These are phyloP conservation scores for Odontothrips loti DNA, from an alignment of 2,888 invertebrate genomes.

Conservation along the genomic window DNA sequence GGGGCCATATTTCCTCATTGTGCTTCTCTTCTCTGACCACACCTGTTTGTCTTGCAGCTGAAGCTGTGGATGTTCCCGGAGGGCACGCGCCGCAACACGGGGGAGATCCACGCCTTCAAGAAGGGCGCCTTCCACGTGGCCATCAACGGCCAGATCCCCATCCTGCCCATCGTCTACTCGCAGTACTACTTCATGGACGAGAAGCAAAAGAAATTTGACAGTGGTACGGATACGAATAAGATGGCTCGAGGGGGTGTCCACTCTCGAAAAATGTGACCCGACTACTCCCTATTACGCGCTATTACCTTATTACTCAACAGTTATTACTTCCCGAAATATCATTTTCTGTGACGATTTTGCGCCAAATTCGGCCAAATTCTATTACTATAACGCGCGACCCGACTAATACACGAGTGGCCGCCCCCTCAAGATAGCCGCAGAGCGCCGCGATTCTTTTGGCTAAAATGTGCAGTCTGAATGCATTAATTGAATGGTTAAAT, in stretches of 20 bases:
- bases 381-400: too few relatives aligned
- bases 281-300: too few relatives aligned
- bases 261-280: too few relatives aligned
- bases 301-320: too few relatives aligned
- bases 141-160: slow-evolving; percentile 79
- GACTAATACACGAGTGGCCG: too few relatives aligned
- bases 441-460: too few relatives aligned
- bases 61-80: slow-evolving; percentile 92
- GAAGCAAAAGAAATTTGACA: slow-evolving; percentile 66
- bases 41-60: slow-evolving; percentile 51
- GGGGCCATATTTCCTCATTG: too few relatives aligned
- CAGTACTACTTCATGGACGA: slow-evolving; percentile 75
- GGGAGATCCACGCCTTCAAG: slow-evolving; percentile 84
- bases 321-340: too few relatives aligned
- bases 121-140: slow-evolving; percentile 95
- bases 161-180: slow-evolving; percentile 84
- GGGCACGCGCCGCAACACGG: slow-evolving; percentile 80
- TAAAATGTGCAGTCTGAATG: slow-evolving; percentile 12
- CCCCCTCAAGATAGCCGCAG: too few relatives aligned
- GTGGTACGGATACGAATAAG: slow-evolving; percentile 55
- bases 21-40: too few relatives aligned
- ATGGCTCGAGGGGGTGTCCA: not conserved
- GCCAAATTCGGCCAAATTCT: slow-evolving; percentile 27
- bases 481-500: slow-evolving; percentile 1
- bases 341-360: too few relatives aligned